These are phyloP conservation scores for Acanthococcus lagerstroemiae DNA, from an alignment of 2,888 invertebrate species.

Conservation along the genomic window DNA sequence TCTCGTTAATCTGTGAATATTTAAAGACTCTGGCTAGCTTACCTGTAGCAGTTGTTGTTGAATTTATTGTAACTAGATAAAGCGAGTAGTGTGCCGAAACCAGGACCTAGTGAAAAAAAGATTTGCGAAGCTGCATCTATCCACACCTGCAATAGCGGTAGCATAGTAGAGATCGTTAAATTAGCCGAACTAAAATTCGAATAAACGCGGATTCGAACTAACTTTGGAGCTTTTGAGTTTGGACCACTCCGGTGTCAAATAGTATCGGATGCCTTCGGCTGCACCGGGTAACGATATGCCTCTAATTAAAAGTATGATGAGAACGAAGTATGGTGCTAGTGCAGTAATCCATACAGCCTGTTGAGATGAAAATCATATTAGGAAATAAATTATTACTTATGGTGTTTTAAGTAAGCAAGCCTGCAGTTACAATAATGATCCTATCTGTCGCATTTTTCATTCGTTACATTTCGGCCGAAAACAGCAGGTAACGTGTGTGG, in stretches of 20 bases:
- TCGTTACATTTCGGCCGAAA: too few relatives aligned
- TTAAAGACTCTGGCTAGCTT: conserved; percentile 32
- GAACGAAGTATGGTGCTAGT: conserved; percentile 79
- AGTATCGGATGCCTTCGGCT: conserved; percentile 73
- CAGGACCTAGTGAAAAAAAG: conserved; percentile 86
- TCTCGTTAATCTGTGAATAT: neutral
- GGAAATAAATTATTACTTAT: too few relatives aligned
- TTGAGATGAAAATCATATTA: neutral
- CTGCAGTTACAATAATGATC: too few relatives aligned
- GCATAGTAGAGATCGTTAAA: neutral
- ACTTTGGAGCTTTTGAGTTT: conserved; percentile 67
- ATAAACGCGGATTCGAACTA: too few relatives aligned
- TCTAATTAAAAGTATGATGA: conserved; percentile 70
- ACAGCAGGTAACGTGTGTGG: too few relatives aligned
- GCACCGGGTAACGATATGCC: conserved; percentile 81
- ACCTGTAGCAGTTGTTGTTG: conserved; percentile 77
- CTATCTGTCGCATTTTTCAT: too few relatives aligned
- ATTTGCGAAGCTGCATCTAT: conserved; percentile 89
- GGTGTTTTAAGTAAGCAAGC: too few relatives aligned
- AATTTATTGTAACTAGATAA: conserved; percentile 89
- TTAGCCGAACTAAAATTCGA: neutral
- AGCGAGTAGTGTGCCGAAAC: conserved; percentile 81
- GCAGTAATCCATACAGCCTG: conserved; percentile 94
- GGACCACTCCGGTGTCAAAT: conserved; percentile 81
- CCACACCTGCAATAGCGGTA: conserved; percentile 58